phyloP scores from a whole-genome alignment of 2,113 vertebrate genomes.

The Ramphastos sulfuratus region DNA sequence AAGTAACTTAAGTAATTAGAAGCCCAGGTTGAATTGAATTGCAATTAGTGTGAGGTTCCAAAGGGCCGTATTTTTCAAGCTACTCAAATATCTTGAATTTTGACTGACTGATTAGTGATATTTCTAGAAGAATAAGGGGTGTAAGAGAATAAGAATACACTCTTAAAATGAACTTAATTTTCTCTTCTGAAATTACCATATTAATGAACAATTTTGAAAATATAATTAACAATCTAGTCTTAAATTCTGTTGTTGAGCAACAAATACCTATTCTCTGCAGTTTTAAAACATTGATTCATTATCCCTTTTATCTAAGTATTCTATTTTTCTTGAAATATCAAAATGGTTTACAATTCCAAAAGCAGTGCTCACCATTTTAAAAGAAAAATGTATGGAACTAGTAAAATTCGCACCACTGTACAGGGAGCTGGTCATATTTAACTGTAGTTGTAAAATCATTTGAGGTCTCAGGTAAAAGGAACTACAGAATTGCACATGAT shows the following conservation, averaged over 20 bases:
- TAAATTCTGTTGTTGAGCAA: not conserved
- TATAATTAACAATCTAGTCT: not conserved
- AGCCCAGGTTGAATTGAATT: not conserved
- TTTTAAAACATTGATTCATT: not conserved
- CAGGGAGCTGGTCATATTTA: not conserved
- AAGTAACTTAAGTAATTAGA: conserved; percentile 30
- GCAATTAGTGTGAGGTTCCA: not conserved
- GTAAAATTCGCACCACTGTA: not conserved
- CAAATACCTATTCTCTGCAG: not conserved
- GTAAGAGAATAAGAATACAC: not conserved
- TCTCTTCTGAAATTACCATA: not conserved
- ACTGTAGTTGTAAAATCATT: not conserved
- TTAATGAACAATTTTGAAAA: not conserved
- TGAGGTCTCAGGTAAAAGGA: not conserved
- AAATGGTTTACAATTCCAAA: not conserved
- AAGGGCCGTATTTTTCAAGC: not conserved
- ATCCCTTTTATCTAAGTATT: not conserved
- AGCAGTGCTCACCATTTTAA: not conserved
- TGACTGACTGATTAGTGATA: not conserved
- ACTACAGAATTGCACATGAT: not conserved
- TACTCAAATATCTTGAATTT: not conserved
- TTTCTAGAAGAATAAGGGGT: not conserved
- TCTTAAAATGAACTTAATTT: not conserved
- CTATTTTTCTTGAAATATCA: not conserved
- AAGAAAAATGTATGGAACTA: not conserved